Conservation (phyloP, 2,113 vertebrate genomes). For the Crocuta crocuta region DNA sequence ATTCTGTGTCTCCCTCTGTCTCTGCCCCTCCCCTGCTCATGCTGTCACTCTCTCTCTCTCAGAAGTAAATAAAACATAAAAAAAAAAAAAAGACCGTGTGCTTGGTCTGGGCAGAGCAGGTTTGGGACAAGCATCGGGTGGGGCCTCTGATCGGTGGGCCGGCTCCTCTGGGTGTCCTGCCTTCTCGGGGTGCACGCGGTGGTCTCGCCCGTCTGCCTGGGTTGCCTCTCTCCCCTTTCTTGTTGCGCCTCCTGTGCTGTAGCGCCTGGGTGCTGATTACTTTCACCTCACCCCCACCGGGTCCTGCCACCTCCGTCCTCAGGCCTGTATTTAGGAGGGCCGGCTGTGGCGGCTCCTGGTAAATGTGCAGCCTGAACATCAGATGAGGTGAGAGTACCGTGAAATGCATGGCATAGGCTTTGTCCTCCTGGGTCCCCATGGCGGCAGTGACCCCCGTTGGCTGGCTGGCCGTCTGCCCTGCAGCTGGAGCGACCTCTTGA, state of each 20-base stretch:
- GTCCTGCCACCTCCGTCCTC: rapidly evolving
- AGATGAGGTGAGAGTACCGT: not conserved
- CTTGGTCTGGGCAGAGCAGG: not conserved
- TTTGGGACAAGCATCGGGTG: rapidly evolving
- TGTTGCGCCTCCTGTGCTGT: not conserved
- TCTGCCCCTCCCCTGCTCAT: too few species aligned
- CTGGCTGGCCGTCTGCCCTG: not conserved
- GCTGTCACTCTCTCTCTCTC: too few species aligned
- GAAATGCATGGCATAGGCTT: not conserved
- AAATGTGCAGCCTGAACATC: not conserved
- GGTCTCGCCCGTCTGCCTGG: rapidly evolving
- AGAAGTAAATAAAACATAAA: too few species aligned
- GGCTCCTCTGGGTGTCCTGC: not conserved
- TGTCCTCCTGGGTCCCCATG: rapidly evolving
- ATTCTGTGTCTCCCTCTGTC: too few species aligned
- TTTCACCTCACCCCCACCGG: not conserved
- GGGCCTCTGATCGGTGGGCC: too few species aligned
- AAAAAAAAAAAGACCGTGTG: too few species aligned
- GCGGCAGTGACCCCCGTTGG: not conserved
- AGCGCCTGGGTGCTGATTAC: not conserved
- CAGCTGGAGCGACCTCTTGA: not conserved
- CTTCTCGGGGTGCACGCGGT: rapidly evolving
- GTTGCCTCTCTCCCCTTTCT: not conserved
- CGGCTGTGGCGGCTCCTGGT: too few species aligned
- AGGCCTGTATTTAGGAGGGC: rapidly evolving